These are phyloP conservation scores for Lithobates pipiens DNA, from an alignment of 2,797 vertebrate species.

Conservation along the genomic window DNA sequence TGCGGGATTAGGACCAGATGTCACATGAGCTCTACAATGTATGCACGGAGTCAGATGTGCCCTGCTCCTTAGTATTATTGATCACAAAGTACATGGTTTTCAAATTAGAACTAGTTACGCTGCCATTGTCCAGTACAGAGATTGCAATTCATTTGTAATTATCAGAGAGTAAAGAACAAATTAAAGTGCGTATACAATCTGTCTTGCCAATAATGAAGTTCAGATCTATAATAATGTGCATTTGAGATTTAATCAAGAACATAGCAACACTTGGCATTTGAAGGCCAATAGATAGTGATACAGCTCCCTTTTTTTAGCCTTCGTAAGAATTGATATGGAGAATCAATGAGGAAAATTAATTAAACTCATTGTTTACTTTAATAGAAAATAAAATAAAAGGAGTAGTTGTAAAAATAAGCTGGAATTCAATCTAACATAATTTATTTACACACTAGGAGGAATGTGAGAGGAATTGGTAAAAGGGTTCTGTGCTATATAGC, in stretches of 20 bases:
- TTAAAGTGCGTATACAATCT: slow-evolving; percentile 64
- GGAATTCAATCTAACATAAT: slow-evolving; percentile 42
- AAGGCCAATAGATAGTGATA: slow-evolving; percentile 41
- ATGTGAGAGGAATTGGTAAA: slow-evolving; percentile 13
- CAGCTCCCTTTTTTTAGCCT: slow-evolving; percentile 39
- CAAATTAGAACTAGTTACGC: slow-evolving; percentile 74
- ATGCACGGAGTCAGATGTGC: slow-evolving; percentile 66
- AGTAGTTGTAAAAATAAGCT: slow-evolving; percentile 39
- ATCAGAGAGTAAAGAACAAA: slow-evolving; percentile 68
- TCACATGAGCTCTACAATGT: slow-evolving; percentile 69
- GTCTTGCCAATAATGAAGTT: slow-evolving; percentile 60
- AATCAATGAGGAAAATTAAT: slow-evolving; percentile 61
- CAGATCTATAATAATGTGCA: slow-evolving; percentile 59
- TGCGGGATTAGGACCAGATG: slow-evolving; percentile 73
- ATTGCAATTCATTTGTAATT: slow-evolving; percentile 71
- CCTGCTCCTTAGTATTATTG: slow-evolving; percentile 66
- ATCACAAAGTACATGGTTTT: slow-evolving; percentile 72
- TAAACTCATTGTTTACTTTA: slow-evolving; percentile 56
- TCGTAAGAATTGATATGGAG: slow-evolving; percentile 41
- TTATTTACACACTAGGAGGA: slow-evolving; percentile 27
- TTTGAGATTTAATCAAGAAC: slow-evolving; percentile 57
- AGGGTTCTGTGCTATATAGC: not conserved
- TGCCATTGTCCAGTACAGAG: slow-evolving; percentile 69
- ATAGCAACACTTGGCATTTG: slow-evolving; percentile 51
- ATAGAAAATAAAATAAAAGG: slow-evolving; percentile 46